Evolutionary conservation across 2,797 vertebrate genomes (phyloP), one percentile per base, ranked within the genome.

Genomic region (Jordanella pulchra): DNA sequence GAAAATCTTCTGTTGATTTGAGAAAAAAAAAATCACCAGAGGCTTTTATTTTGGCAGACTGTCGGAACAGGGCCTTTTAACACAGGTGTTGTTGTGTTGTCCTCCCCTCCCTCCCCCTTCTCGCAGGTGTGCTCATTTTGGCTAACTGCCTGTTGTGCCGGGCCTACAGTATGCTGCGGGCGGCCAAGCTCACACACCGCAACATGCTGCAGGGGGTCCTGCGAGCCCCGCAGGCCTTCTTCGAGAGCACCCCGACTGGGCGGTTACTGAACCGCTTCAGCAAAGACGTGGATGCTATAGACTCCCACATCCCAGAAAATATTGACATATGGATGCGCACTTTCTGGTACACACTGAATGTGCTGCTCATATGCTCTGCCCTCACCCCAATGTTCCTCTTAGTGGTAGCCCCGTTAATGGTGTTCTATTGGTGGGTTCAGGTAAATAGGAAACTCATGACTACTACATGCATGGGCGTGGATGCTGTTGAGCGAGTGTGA

Each of bases 401-500:
- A 93, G 94, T 95, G 86, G 72, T 94, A 94, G 94, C 88, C 83
- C 95, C 95, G 75, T 94, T 95, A 94, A 93, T 89, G 93, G 76
- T 94, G 92, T 91, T 95, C 95, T 96, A 94, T 95, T 95, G 94
- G 94, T 95, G 94, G 93, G 94, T 95, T 90, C 95, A 96, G 95
- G 94, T 96, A 95, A 95, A 95, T 94, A 91, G 93, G 91, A 91
- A 82, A 85, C 91, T 93, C 86, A 92, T 92, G 89, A 89, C 91
- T 93, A 85, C 89, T 87, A 84, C 77, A 73, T 80, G 86, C 80
- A 90, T 91, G 89, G 86, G 69, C 89, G 83, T 73, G 82, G 80
- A 71, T 89, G 86, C 66, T 82, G 81, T 27, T 67, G 84, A 72
- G 81, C 69, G 82, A 64, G 83, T 82, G 84, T 87, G 87, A 30